Percentiles rank a stretch among this genome's conserved stretches.
phyloP scores from a whole-genome alignment of 2,888 invertebrate genomes.

The Microctonus hyperodae region DNA sequence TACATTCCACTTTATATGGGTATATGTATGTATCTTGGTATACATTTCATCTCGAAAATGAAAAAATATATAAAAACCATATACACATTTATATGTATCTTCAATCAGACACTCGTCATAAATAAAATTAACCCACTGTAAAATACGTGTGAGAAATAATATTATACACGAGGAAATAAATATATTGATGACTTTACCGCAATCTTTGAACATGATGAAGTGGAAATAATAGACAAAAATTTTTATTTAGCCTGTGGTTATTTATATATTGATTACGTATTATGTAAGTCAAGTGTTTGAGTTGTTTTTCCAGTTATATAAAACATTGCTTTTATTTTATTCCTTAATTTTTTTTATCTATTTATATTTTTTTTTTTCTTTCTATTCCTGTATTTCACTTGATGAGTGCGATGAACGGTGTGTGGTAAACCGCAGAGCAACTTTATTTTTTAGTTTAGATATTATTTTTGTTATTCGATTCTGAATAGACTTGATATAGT shows the following conservation, averaged over 20 bases:
- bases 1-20: not conserved
- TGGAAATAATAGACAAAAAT: not conserved
- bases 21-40: not conserved
- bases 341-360: no score
- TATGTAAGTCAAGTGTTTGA: not conserved
- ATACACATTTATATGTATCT: constrained; percentile 35
- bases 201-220: not conserved
- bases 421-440: constrained; percentile 22
- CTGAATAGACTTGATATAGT: constrained; percentile 6
- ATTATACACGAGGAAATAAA: not conserved
- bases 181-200: constrained; percentile 7
- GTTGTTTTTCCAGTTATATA: not conserved
- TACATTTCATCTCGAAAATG: constrained; percentile 1
- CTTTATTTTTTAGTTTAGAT: not conserved
- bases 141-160: constrained; percentile 7
- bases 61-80: constrained; percentile 6
- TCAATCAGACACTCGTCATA: constrained; percentile 25
- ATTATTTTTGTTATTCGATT: not conserved
- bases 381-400: no score
- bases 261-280: not conserved
- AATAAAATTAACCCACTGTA: constrained; percentile 36
- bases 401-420: not conserved
- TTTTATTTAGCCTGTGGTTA: not conserved
- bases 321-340: constrained; percentile 7
- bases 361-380: not conserved